These are phyloP conservation scores for Bothrops jararaca DNA, from an alignment of 2,113 vertebrate species.

Conservation along the genomic window DNA sequence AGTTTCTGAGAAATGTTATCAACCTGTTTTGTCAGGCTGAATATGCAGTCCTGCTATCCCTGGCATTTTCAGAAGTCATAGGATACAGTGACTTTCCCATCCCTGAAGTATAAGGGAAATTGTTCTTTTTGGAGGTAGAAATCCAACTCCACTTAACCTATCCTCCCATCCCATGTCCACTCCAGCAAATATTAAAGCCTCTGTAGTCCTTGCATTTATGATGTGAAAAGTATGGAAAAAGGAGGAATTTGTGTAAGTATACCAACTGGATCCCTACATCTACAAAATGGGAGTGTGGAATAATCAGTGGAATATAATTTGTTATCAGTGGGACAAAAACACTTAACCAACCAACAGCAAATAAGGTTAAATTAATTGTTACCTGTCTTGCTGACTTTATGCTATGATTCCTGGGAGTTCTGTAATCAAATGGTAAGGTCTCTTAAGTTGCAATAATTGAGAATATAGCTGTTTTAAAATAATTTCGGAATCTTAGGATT, in stretches of 20 bases:
- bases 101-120: not conserved
- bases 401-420: not conserved
- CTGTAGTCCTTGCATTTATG: not conserved
- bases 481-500: not conserved
- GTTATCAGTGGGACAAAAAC: not conserved
- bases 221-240: not conserved
- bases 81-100: not conserved
- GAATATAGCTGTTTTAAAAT: not conserved
- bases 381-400: not conserved
- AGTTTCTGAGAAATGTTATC: not conserved
- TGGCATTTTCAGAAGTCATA: not conserved
- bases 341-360: not conserved
- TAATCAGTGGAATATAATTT: not conserved
- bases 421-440: not conserved
- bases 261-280: not conserved
- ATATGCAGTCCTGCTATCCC: not conserved
- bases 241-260: not conserved
- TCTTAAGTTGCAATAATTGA: not conserved
- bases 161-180: not conserved
- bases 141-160: not conserved
- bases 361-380: not conserved
- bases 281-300: not conserved
- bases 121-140: not conserved
- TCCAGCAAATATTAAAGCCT: not conserved
- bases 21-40: not conserved